A percentile compares a stretch with the other conserved stretches of the same genome.
These are phyloP conservation scores for Hycleus phaleratus DNA, from an alignment of 1,140 invertebrate genomes.

Conservation along the genomic window DNA sequence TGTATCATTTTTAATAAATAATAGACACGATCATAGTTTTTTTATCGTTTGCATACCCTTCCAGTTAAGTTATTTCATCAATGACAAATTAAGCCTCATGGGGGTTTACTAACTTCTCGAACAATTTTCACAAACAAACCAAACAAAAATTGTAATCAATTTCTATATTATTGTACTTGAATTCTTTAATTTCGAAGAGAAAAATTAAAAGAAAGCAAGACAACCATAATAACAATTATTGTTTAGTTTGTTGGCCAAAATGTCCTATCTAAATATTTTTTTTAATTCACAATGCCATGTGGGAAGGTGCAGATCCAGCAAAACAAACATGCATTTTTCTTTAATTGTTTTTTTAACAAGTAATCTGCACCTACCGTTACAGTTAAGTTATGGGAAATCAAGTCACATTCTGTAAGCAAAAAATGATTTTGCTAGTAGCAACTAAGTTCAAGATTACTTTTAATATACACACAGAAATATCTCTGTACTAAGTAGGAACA, in stretches of 20 bases:
- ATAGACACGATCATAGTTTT: constrained; percentile 18
- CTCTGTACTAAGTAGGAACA: no score
- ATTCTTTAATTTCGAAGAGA: background rate
- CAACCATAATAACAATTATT: background rate
- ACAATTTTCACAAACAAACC: constrained; percentile 11
- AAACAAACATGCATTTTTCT: constrained; percentile 1
- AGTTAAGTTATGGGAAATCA: constrained; percentile 23
- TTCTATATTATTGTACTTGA: no score
- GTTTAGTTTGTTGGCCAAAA: constrained; percentile 21
- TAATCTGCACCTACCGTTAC: constrained; percentile 26
- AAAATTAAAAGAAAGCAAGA: constrained; percentile 5
- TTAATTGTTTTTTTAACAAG: background rate
- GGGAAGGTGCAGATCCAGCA: constrained; percentile 24
- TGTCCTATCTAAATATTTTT: constrained; percentile 21
- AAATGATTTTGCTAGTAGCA: background rate
- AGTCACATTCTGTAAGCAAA: constrained; percentile 19
- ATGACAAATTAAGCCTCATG: constrained; percentile 32
- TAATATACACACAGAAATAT: no score
- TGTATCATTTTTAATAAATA: constrained; percentile 1
- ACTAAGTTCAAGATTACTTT: no score
- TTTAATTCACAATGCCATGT: constrained; percentile 20
- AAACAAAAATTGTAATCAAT: no score
- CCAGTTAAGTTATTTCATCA: constrained; percentile 31
- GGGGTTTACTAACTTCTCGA: constrained; percentile 33
- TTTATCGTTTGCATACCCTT: constrained; percentile 31